Base-by-base conservation (phyloP, 2,888 invertebrate species). In the Lepidocyrtinus sp. region DNA sequence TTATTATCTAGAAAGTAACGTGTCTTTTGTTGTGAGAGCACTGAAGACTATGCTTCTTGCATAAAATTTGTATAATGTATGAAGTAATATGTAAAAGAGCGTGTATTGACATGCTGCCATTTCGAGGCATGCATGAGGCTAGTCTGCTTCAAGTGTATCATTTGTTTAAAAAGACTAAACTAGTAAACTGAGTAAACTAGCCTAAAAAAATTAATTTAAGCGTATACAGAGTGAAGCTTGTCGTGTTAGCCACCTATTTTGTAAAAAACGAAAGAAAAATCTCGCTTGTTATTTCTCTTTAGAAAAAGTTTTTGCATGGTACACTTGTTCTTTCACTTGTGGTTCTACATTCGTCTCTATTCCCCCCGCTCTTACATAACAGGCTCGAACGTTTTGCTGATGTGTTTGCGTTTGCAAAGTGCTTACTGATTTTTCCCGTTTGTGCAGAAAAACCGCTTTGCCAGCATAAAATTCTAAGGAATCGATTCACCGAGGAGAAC, bases 41-140 rank as follows among this genome's bases (percentile, higher is more conserved):
- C 59, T 55, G 9, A 9, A 12, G 12, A 2, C n/a, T 55, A 55
- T 59, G n/a, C n/a, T n/a, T n/a, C n/a, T n/a, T n/a, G 59, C 59
- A 59, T 12, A 59, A 59, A 59, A 59, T 59, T 19, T 59, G 55
- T 55, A n/a, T 55, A 55, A n/a, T 2, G n/a, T 59, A 59, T 50
- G 50, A 59, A 21, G 59, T 21, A 59, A 59, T 59, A 59, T 59
- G n/a, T 7, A n/a, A 2, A 59, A n/a, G 59, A 59, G 59, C 59
- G 59, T 74, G 73, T 79, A 69, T 79, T 74, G 79, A 79, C 74
- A 74, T 64, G 59, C 74, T 79, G 69, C 74, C 69, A 63, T 74
- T 64, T 69, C 68, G 68, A 24, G 59, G 36, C 46, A 61, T 68
- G 27, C 64, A 50, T 73, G 69, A 63, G 46, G 55, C 62, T 72